A percentile compares a stretch with the other conserved stretches of the same genome.
phyloP scores from a whole-genome alignment of 2,797 vertebrate species.

The Rhabdomys pumilio region DNA sequence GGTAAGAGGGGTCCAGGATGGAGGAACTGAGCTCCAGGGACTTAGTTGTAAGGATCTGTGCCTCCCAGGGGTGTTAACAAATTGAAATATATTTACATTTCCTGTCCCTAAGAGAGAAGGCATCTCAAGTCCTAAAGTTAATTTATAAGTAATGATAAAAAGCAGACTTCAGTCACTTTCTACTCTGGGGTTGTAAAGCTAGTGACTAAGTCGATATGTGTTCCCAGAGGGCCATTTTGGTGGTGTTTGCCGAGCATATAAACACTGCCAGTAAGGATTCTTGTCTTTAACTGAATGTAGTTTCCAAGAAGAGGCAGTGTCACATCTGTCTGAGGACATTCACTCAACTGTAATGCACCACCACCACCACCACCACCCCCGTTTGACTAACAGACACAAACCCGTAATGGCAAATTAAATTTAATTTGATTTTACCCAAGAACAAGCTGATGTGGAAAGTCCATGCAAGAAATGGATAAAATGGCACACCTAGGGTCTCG shows the following conservation, averaged over 20 bases:
- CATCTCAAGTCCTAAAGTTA: not conserved
- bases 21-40: slow-evolving; percentile 8
- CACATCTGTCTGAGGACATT: not conserved
- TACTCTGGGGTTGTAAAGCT: not conserved
- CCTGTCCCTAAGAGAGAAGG: fast-evolving
- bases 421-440: not conserved
- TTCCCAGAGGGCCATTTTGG: not conserved
- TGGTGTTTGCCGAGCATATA: not conserved
- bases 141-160: not conserved
- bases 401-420: not conserved
- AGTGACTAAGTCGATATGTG: not conserved
- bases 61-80: not conserved
- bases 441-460: not conserved
- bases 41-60: slow-evolving; percentile 12
- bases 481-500: not conserved
- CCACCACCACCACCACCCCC: not conserved
- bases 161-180: not conserved
- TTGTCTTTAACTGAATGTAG: not conserved
- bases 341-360: not conserved
- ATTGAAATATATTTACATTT: not conserved
- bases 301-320: not conserved
- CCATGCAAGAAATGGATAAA: not conserved
- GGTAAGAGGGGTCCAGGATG: not conserved
- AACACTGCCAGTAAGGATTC: not conserved
- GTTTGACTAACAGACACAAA: not conserved